Evolutionary conservation across 2,888 invertebrate genomes (phyloP).

Genomic region (Macrophya annulata): DNA sequence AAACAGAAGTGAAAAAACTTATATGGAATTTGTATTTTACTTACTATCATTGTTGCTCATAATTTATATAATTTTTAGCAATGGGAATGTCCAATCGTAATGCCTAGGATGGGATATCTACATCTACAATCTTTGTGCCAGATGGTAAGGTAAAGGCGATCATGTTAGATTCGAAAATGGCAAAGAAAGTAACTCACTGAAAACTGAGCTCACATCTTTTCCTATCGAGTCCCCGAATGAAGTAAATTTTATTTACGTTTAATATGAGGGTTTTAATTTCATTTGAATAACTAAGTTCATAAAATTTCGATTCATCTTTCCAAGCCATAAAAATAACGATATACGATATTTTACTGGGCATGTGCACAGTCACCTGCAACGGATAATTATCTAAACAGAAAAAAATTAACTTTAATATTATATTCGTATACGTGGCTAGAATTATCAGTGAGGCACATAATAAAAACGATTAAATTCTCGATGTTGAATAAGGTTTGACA

Average conservation of each 20-base stretch:
- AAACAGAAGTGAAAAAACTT: not conserved
- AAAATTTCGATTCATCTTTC: not conserved
- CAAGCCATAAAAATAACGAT: not conserved
- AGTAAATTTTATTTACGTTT: slow-evolving; percentile 17
- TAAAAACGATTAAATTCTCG: slow-evolving; percentile 37
- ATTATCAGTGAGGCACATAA: slow-evolving; percentile 40
- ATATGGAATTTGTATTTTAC: not conserved
- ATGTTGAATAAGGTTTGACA: slow-evolving; percentile 12
- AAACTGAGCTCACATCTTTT: not conserved
- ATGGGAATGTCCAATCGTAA: slow-evolving; percentile 17
- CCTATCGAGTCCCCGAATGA: not conserved
- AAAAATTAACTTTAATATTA: not conserved
- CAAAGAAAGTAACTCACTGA: not conserved
- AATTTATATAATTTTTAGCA: slow-evolving; percentile 35
- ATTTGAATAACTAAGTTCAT: not conserved
- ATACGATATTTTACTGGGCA: slow-evolving; percentile 29
- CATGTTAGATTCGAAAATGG: not conserved
- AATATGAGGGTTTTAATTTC: not conserved
- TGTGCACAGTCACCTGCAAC: not conserved
- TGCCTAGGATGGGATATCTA: slow-evolving; percentile 36
- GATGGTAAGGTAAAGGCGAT: slow-evolving; percentile 15
- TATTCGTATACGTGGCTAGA: slow-evolving; percentile 31
- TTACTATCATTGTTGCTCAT: not conserved
- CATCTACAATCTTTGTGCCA: slow-evolving; percentile 18
- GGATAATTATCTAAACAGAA: not conserved